Percentiles rank a stretch among this genome's conserved stretches.
phyloP scores from a whole-genome alignment of 1,140 invertebrate species.

The Dreissena rostriformis region DNA sequence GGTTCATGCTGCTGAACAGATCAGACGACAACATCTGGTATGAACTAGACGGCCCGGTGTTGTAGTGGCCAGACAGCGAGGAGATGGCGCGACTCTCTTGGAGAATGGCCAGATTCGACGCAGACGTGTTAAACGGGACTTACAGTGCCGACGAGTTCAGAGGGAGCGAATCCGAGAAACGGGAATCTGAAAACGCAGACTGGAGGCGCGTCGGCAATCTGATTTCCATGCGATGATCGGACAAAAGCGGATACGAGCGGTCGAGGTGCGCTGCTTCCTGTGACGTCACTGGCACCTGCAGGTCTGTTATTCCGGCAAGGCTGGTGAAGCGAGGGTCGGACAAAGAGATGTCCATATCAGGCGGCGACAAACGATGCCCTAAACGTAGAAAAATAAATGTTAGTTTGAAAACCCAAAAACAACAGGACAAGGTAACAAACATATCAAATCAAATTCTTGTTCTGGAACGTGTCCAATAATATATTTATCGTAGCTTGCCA shows the following conservation, averaged over 20 bases:
- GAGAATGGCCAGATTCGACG: constrained; percentile 71
- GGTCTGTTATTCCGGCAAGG: constrained; percentile 24
- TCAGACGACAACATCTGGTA: constrained; percentile 69
- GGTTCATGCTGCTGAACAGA: constrained; percentile 64
- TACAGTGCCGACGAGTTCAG: constrained; percentile 50
- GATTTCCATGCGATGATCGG: constrained; percentile 67
- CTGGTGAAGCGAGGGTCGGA: constrained; percentile 32
- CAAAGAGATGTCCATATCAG: constrained; percentile 26
- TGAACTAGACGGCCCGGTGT: constrained; percentile 49
- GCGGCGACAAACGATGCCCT: constrained; percentile 51
- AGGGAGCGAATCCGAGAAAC: constrained; percentile 57
- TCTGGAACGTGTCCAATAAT: too few relatives aligned
- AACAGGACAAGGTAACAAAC: too few relatives aligned
- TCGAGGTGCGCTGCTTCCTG: constrained; percentile 25
- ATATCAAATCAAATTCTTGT: too few relatives aligned
- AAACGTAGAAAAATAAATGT: not conserved
- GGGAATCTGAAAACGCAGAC: constrained; percentile 11
- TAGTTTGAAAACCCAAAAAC: too few relatives aligned
- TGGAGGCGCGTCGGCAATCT: constrained; percentile 57
- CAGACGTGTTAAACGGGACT: constrained; percentile 62
- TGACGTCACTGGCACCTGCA: constrained; percentile 43
- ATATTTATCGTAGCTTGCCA: too few relatives aligned
- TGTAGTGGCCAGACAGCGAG: constrained; percentile 36
- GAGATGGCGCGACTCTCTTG: constrained; percentile 73
- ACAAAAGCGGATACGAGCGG: constrained; percentile 62